Evolutionary conservation across 2,797 vertebrate species (phyloP).

Genomic region (Apogon hyalosoma): DNA sequence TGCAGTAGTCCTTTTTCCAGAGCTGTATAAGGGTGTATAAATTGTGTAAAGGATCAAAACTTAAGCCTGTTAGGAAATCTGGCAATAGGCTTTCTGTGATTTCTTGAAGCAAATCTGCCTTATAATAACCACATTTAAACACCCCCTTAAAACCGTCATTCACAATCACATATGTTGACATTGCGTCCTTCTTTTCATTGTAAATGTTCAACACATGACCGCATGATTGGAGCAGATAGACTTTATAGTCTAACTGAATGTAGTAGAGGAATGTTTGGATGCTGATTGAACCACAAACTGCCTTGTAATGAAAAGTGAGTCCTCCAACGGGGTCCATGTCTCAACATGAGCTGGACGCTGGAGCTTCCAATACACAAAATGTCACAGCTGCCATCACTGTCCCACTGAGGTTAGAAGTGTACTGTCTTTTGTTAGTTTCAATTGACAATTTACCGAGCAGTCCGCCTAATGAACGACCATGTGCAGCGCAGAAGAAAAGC

Average conservation of each 20-base stretch:
- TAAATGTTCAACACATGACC: background rate
- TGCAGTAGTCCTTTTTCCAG: too few relatives aligned
- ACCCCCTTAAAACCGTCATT: constrained; percentile 1
- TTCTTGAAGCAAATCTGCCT: too few relatives aligned
- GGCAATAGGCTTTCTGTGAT: too few relatives aligned
- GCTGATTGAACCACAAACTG: background rate
- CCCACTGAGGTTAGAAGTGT: constrained; percentile 18
- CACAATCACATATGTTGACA: background rate
- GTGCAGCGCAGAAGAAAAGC: constrained; percentile 68
- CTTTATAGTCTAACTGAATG: background rate
- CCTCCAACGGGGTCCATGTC: constrained; percentile 2
- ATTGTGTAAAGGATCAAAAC: too few relatives aligned
- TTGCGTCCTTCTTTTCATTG: background rate
- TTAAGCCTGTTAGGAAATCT: too few relatives aligned
- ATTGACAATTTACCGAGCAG: constrained; percentile 64
- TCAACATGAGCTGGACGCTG: constrained; percentile 12
- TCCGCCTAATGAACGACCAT: constrained; percentile 77
- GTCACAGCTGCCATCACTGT: constrained; percentile 8
- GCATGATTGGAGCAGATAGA: background rate
- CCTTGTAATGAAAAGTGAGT: background rate
- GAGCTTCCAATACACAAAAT: constrained; percentile 74
- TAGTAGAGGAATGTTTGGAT: background rate
- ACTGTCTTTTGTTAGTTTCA: constrained; percentile 57
- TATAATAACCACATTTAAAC: too few relatives aligned
- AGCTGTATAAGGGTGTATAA: too few relatives aligned